These are phyloP conservation scores for Fringilla coelebs DNA, from an alignment of 2,797 vertebrate species.

Conservation along the genomic window DNA sequence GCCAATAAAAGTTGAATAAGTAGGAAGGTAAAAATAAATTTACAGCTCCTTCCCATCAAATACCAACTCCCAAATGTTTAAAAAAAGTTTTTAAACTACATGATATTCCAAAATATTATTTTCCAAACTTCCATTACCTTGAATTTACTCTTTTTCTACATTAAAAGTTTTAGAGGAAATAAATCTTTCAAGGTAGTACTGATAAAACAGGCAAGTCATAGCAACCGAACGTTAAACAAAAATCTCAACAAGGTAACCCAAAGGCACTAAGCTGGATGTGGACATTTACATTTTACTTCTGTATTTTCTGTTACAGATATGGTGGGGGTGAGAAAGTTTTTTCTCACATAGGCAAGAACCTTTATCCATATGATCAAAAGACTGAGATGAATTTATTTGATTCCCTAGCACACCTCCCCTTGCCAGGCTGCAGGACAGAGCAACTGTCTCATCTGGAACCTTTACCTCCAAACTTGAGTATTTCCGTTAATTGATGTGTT, in stretches of 20 bases:
- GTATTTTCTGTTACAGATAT: background rate
- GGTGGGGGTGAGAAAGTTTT: rapidly evolving
- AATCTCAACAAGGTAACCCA: background rate
- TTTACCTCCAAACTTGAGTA: background rate
- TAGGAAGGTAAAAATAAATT: background rate
- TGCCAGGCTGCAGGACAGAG: background rate
- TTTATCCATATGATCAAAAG: rapidly evolving
- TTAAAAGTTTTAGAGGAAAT: background rate
- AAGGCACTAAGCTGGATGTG: background rate
- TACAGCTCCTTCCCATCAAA: background rate
- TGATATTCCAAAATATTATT: background rate
- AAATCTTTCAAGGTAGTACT: background rate
- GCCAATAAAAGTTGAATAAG: background rate
- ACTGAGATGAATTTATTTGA: background rate
- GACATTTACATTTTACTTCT: background rate
- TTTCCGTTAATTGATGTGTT: background rate
- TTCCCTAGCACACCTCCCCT: background rate
- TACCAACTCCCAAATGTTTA: background rate
- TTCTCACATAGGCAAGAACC: rapidly evolving
- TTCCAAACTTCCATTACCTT: background rate
- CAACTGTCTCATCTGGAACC: background rate
- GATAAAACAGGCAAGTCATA: background rate
- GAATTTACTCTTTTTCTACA: background rate
- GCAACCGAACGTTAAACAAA: background rate
- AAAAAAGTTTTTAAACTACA: background rate